A percentile compares a stretch with the other conserved stretches of the same genome.
Conservation (phyloP, 1,140 invertebrate species). For the Asbolus verrucosus region DNA sequence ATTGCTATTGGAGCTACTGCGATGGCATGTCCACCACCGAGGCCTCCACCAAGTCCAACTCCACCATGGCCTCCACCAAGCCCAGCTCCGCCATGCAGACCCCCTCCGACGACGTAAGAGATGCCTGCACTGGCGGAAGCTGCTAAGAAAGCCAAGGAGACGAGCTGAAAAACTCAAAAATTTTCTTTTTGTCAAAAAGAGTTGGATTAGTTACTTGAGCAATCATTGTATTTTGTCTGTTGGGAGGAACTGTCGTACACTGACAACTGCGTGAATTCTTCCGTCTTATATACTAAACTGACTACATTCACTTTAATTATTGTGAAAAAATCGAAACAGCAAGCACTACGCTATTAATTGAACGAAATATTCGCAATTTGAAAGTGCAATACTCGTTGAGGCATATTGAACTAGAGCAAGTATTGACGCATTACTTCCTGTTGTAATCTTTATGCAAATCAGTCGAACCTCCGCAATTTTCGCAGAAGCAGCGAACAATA, state of each 20-base stretch:
- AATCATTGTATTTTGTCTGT: conserved; percentile 11
- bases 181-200: too few relatives aligned
- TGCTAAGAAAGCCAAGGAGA: background rate
- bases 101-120: conserved; percentile 1
- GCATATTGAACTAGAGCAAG: background rate
- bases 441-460: conserved; percentile 3
- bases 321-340: conserved; percentile 25
- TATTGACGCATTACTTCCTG: conserved; percentile 15
- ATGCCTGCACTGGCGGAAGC: conserved; percentile 3
- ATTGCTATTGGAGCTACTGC: conserved; percentile 9
- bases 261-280: background rate
- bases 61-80: conserved; percentile 1
- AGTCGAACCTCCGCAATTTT: too few relatives aligned
- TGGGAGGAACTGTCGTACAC: background rate
- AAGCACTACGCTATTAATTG: conserved; percentile 27
- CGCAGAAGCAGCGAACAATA: background rate
- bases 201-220: too few relatives aligned
- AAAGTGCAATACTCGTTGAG: conserved; percentile 33
- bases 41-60: background rate
- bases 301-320: conserved; percentile 36
- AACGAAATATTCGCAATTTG: conserved; percentile 36
- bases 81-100: conserved; percentile 1
- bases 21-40: conserved; percentile 10
- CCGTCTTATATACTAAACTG: conserved; percentile 20
- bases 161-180: background rate